Evolutionary conservation across 2,888 invertebrate species (phyloP).

Genomic region (Drosophila anomelani): DNA sequence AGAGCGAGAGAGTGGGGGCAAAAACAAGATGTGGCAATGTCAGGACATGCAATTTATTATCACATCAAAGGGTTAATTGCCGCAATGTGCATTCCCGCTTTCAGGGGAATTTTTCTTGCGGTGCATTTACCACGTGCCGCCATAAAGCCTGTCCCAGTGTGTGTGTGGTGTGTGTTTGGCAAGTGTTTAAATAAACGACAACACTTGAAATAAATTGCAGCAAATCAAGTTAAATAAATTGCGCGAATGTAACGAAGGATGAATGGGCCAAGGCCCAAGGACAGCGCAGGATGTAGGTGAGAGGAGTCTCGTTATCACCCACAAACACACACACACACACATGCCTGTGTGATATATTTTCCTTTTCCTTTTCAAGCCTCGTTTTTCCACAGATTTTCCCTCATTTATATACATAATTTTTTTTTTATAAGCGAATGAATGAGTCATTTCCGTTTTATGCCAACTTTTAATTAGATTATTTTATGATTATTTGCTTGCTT

Average conservation of each 20-base stretch:
- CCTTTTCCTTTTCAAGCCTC: slow-evolving; percentile 5
- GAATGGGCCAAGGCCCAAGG: slow-evolving; percentile 34
- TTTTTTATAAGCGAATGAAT: not conserved
- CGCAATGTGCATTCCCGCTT: slow-evolving; percentile 12
- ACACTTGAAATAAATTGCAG: slow-evolving; percentile 81
- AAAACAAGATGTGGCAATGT: not conserved
- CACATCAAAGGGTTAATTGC: slow-evolving; percentile 68
- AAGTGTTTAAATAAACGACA: slow-evolving; percentile 79
- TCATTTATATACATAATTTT: not conserved
- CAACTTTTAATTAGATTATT: slow-evolving; percentile 6
- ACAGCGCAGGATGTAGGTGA: slow-evolving; percentile 14
- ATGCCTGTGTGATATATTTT: not conserved
- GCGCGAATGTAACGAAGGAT: slow-evolving; percentile 66
- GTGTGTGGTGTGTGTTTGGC: slow-evolving; percentile 21
- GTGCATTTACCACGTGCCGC: slow-evolving; percentile 57
- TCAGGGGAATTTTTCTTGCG: slow-evolving; percentile 61
- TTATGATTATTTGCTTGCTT: not conserved
- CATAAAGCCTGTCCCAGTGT: slow-evolving; percentile 13
- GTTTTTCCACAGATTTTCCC: slow-evolving; percentile 1
- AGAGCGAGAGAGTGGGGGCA: not conserved
- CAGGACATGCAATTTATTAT: slow-evolving; percentile 40
- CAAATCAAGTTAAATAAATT: slow-evolving; percentile 81
- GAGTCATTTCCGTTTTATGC: not conserved
- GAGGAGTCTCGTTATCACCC: slow-evolving; percentile 28
- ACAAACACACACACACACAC: slow-evolving; percentile 7